Evolutionary conservation across 2,113 vertebrate genomes (phyloP).

Genomic region (Ivindomyrus marchei): DNA sequence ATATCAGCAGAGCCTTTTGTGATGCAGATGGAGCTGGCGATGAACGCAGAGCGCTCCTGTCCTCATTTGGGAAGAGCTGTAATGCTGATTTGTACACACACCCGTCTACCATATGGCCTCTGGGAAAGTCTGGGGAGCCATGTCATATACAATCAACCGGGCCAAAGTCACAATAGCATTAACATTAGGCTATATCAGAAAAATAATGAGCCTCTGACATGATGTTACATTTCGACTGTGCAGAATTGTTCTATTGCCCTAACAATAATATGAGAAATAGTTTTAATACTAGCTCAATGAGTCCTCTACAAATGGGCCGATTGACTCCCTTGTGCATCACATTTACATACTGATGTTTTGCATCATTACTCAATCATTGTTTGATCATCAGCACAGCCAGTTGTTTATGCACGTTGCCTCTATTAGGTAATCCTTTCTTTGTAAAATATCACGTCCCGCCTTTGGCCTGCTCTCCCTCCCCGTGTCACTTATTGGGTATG

Average conservation of each 20-base stretch:
- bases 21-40: background rate
- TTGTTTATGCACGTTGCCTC: background rate
- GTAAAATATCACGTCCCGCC: background rate
- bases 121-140: no score
- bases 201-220: background rate
- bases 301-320: background rate
- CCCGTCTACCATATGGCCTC: background rate
- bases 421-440: background rate
- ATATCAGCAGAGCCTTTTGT: background rate
- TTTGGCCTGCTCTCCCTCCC: background rate
- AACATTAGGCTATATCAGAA: background rate
- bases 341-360: background rate
- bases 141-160: background rate
- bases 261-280: background rate
- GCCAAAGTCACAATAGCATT: background rate
- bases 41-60: background rate
- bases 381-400: background rate
- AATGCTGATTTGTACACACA: background rate
- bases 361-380: background rate
- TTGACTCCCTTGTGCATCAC: background rate
- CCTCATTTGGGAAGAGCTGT: background rate
- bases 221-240: background rate
- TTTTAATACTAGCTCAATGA: background rate
- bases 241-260: background rate
- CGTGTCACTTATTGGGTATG: background rate